Base-by-base conservation (phyloP, 2,113 vertebrate genomes). In the Chloropsis cyanopogon region DNA sequence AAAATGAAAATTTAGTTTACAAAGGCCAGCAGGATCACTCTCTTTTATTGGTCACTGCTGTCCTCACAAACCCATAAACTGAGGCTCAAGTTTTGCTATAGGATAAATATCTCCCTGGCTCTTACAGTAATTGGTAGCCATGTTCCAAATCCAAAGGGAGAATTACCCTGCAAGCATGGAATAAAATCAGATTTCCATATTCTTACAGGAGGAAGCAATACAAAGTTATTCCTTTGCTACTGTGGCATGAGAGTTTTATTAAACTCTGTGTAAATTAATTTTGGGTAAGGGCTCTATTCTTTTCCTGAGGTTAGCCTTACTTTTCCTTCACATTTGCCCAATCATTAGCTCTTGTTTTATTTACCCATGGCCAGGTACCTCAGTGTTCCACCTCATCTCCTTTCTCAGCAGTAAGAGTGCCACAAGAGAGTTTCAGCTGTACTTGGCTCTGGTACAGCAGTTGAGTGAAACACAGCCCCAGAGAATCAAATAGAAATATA, bases 401-500 rank as follows among this genome's bases (percentile, higher is more conserved):
- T 79, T 54, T 57, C 26, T 25, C 76, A 82, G 59, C 57, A 39
- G 29, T 15, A 35, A 49, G 24, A 2, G 1, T 16, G 35, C 18
- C 54, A 56, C 2, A 3, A 31, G 44, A 33, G 33, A 31, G 14
- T 57, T 88, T 65, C 39, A 17, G 28, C 47, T 59, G 24, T 59
- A 4, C 52, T 14, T 33, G 52, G 39, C 52, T 20, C 33, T 70
- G 47, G 31, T 44, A 15, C 14, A 39, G 42, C 42, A 57, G 7
- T 4, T 0, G 0, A 63, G 23, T 71, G 60, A 66, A 57, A n/a
- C 4, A 3, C 16, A 53, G 54, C 10, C 50, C 29, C 39, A 29
- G 33, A 42, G 35, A 71, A 46, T 53, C 13, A 52, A 31, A 66
- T 3, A n/a, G 31, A 78, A 73, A 44, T 21, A 4, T 23, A 14